Evolutionary conservation across 2,888 invertebrate species (phyloP).

Genomic region (Caenorhabditis sp.): DNA sequence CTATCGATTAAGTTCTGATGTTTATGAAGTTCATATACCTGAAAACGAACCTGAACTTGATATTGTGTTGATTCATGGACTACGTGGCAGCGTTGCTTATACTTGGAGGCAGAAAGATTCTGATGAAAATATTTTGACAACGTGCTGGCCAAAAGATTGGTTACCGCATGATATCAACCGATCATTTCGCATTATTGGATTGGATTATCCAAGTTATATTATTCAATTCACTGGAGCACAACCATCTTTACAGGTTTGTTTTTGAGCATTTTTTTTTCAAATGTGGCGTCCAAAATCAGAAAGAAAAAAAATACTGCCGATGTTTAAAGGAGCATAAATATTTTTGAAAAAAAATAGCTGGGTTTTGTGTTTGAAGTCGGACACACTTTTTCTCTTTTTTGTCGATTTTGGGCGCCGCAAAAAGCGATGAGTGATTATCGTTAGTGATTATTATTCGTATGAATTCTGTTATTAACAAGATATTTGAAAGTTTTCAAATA

Average conservation of each 20-base stretch:
- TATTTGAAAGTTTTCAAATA: no score
- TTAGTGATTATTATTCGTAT: no score
- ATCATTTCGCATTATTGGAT: conserved; percentile 60
- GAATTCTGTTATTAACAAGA: no score
- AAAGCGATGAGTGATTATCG: no score
- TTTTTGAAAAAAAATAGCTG: no score
- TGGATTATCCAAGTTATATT: conserved; percentile 65
- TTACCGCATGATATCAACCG: conserved; percentile 55
- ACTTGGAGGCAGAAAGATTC: conserved; percentile 66
- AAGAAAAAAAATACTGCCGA: no score
- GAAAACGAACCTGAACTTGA: conserved; percentile 51
- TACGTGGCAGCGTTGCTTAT: conserved; percentile 61
- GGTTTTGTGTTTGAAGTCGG: no score
- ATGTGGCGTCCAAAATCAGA: no score
- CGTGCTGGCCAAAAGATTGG: conserved; percentile 69
- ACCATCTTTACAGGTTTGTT: conserved; percentile 48
- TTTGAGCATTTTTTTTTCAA: no score
- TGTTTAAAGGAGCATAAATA: no score
- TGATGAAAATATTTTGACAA: conserved; percentile 42
- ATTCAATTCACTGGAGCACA: conserved; percentile 53
- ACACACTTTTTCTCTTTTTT: no score
- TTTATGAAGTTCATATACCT: conserved; percentile 61
- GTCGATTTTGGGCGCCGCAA: no score
- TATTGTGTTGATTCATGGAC: conserved; percentile 65
- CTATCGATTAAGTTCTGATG: conserved; percentile 47